Percentiles rank a stretch among this genome's conserved stretches.
These are phyloP conservation scores for Dryadula phaetusa DNA, from an alignment of 2,888 invertebrate genomes.

Conservation along the genomic window DNA sequence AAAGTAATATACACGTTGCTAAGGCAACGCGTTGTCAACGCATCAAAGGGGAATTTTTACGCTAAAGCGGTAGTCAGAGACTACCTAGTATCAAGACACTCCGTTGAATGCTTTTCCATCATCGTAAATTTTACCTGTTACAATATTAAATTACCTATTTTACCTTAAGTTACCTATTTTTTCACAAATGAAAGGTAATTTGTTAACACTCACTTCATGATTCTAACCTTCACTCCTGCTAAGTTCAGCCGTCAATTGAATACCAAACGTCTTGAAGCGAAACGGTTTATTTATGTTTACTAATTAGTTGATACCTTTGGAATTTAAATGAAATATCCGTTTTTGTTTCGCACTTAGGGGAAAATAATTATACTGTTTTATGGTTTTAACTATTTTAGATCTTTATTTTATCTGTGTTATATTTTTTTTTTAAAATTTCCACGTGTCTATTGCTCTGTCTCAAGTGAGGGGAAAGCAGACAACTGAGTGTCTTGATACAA, in stretches of 20 bases:
- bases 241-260: constrained; percentile 20
- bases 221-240: constrained; percentile 5
- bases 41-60: too few species aligned
- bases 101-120: too few species aligned
- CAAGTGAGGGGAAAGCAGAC: too few species aligned
- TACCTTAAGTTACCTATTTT: background rate
- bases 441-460: too few species aligned
- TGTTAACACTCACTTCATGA: constrained; percentile 14
- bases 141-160: background rate
- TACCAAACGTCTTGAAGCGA: constrained; percentile 7
- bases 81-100: too few species aligned
- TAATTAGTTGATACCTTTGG: constrained; percentile 15
- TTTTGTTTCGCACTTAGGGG: background rate
- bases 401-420: too few species aligned
- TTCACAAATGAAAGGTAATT: background rate
- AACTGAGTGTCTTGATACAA: too few species aligned
- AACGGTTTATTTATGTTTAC: constrained; percentile 16
- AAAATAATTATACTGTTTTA: constrained; percentile 1
- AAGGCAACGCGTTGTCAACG: too few species aligned
- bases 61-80: too few species aligned
- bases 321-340: constrained; percentile 9
- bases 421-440: too few species aligned
- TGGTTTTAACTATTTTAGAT: background rate
- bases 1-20: too few species aligned
- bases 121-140: too few species aligned